phyloP scores from a whole-genome alignment of 2,797 vertebrate species.

The Spondyliosoma cantharus region DNA sequence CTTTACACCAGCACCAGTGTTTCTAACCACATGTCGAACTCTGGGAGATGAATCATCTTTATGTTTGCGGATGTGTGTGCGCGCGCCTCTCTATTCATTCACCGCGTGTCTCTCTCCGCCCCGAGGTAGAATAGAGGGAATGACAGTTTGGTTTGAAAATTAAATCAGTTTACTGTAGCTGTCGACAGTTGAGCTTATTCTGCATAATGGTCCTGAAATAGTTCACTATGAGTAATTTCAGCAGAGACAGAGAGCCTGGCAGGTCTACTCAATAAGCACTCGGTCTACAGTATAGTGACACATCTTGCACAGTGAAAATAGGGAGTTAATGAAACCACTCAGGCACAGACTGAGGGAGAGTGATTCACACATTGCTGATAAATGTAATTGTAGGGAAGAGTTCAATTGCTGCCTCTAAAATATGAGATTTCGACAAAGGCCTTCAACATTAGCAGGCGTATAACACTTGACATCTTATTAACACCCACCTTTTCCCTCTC shows the following conservation, averaged over 20 bases:
- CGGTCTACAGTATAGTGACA: slow-evolving; percentile 62
- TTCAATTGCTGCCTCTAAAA: slow-evolving; percentile 71
- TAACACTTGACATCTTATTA: slow-evolving; percentile 70
- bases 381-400: slow-evolving; percentile 69
- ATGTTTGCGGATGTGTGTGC: slow-evolving; percentile 29
- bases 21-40: slow-evolving; percentile 34
- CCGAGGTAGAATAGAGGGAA: slow-evolving; percentile 41
- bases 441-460: slow-evolving; percentile 48
- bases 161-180: slow-evolving; percentile 68
- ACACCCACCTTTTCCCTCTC: slow-evolving; percentile 50
- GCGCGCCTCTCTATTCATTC: slow-evolving; percentile 36
- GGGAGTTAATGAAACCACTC: slow-evolving; percentile 71
- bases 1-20: not conserved
- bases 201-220: slow-evolving; percentile 73
- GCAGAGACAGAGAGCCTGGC: slow-evolving; percentile 49
- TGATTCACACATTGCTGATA: slow-evolving; percentile 65
- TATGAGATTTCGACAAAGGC: slow-evolving; percentile 66
- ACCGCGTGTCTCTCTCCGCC: slow-evolving; percentile 24
- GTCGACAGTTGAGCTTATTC: slow-evolving; percentile 69
- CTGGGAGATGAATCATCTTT: slow-evolving; percentile 44
- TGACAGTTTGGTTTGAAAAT: slow-evolving; percentile 61
- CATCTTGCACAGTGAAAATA: slow-evolving; percentile 62
- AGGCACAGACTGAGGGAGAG: slow-evolving; percentile 43
- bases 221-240: slow-evolving; percentile 70
- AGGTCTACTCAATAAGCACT: slow-evolving; percentile 72